phyloP scores from a whole-genome alignment of 2,797 vertebrate genomes.

The Neoniphon sammara region DNA sequence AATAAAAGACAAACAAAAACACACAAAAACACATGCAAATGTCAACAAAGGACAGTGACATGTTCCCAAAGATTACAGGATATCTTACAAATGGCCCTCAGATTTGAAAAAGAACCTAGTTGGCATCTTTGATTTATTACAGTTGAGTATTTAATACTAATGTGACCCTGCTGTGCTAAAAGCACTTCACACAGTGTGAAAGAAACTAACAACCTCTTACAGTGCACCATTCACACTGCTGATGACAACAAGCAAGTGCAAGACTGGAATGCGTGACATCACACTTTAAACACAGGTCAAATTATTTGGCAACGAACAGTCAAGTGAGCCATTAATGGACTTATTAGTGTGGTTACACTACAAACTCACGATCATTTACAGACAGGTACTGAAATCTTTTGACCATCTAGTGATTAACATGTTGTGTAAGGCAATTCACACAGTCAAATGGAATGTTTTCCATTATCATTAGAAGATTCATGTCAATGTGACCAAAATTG shows the following conservation, averaged over 20 bases:
- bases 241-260: not conserved
- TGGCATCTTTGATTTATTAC: no score
- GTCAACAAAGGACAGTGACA: no score
- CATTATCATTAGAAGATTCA: not conserved
- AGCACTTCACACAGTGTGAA: not conserved
- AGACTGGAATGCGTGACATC: not conserved
- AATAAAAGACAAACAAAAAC: no score
- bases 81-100: no score
- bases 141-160: no score
- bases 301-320: not conserved
- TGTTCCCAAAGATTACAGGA: no score
- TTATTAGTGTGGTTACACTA: not conserved
- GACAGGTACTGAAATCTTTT: not conserved
- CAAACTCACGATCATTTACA: not conserved
- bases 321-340: not conserved
- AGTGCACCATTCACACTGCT: no score
- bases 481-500: slow-evolving; percentile 8
- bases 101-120: no score
- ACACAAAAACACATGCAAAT: no score
- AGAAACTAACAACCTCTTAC: no score
- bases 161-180: not conserved
- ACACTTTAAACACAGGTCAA: not conserved
- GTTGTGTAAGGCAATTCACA: not conserved
- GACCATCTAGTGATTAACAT: not conserved
- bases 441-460: not conserved